Conservation (phyloP, 2,113 vertebrate species). For the Sebastes schlegelii region DNA sequence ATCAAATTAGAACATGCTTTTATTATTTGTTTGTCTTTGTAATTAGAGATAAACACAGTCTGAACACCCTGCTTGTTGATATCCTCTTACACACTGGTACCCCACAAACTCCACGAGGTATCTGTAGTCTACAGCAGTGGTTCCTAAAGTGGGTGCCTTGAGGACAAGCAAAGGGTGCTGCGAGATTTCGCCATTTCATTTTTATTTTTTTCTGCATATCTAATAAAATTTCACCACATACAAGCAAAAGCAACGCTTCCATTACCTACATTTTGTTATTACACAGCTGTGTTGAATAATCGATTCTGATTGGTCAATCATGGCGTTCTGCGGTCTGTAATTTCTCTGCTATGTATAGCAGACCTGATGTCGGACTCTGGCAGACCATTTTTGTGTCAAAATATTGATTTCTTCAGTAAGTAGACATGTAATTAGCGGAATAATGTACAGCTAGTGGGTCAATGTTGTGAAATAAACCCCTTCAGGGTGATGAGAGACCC, state of each 20-base stretch:
- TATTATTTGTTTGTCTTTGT: background rate
- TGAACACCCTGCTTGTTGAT: constrained; percentile 7
- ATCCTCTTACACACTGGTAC: constrained; percentile 19
- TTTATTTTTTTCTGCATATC: background rate
- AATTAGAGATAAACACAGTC: background rate
- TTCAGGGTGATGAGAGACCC: too few relatives aligned
- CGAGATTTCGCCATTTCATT: background rate
- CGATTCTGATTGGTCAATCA: too few relatives aligned
- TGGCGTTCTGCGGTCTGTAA: too few relatives aligned
- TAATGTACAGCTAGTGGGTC: too few relatives aligned
- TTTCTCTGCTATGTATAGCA: too few relatives aligned
- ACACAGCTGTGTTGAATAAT: too few relatives aligned
- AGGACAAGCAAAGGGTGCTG: background rate
- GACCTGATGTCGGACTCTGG: too few relatives aligned
- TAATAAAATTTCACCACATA: background rate
- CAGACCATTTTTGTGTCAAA: too few relatives aligned
- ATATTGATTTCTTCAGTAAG: too few relatives aligned
- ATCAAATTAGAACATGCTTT: background rate
- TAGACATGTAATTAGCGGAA: too few relatives aligned
- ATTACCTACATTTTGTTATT: background rate
- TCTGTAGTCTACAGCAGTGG: background rate
- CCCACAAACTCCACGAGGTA: background rate
- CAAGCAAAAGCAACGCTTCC: background rate
- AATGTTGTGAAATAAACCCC: too few relatives aligned
- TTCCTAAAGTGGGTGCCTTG: constrained; percentile 6